Base-by-base conservation (phyloP, 92 coral and sea anemone genomes). In the Plumapathes pennacea region DNA sequence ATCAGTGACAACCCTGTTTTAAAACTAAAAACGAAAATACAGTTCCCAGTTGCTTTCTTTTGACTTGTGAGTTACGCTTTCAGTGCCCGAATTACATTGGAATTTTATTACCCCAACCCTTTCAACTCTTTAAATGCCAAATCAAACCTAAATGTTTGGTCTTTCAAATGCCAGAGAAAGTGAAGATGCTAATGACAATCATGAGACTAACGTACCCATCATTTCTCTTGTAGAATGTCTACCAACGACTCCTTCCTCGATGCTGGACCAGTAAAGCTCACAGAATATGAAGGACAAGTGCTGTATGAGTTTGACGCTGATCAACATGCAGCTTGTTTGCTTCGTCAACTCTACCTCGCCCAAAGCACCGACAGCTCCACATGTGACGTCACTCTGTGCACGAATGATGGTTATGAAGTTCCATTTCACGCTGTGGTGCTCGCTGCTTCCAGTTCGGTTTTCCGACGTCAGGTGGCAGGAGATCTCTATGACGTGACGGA, bases 271-370 rank as follows among this genome's bases (percentile, higher is more conserved):
- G 19, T 67, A 4, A 14, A 30, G 10, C 39, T 43, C 17, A 17
- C 31, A 20, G 30, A 10, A n/a, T 10, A 7, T 3, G 36, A 13
- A 10, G 83, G 50, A 14, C 59, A 58, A 19, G 57, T 46, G 12
- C 54, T 59, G 10, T 82, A 68, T 69, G 21, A 26, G 27, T 82
- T 82, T 37, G 50, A 76, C 19, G 54, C 33, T 8, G 76, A 75
- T 4, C 44, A 54, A 4, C 89, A 82, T 56, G 80, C 83, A 3
- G 28, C 51, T 28, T 34, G 54, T 40, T 50, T 82, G 14, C 74
- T 82, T 28, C 37, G 62, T 26, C 75, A 82, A 61, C 89, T 82
- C 18, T 12, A 34, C 55, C 34, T 4, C 24, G 69, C 76, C 79
- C 89, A 82, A 29, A 53, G 9, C 4, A 50, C 22, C 4, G 46